Conservation (phyloP, 2,113 vertebrate species). For the Mesocricetus auratus region DNA sequence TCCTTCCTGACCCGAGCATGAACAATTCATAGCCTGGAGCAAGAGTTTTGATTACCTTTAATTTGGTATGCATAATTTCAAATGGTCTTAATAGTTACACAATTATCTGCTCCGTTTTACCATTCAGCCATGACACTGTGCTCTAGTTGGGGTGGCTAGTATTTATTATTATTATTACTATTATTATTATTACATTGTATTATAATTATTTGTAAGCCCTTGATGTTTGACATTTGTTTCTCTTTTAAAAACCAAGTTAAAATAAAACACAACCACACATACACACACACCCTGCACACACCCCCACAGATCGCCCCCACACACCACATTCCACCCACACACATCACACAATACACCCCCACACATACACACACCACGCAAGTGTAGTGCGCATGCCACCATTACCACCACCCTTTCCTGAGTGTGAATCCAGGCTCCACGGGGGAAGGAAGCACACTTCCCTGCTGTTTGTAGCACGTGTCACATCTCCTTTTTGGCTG, state of each 20-base stretch:
- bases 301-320: too few species aligned
- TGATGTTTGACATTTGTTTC: slow-evolving; percentile 2
- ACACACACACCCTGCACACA: not conserved
- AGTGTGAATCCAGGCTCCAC: not conserved
- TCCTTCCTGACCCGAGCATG: slow-evolving; percentile 65
- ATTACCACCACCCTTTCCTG: not conserved
- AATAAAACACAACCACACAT: not conserved
- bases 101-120: slow-evolving; percentile 62
- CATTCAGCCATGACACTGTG: not conserved
- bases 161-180: not conserved
- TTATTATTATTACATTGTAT: not conserved
- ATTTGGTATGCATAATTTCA: slow-evolving; percentile 74
- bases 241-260: slow-evolving; percentile 42
- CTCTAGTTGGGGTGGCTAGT: not conserved
- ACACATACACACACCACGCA: not conserved
- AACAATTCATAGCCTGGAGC: slow-evolving; percentile 72
- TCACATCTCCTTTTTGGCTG: slow-evolving; percentile 77
- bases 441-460: not conserved
- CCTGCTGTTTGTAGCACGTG: not conserved
- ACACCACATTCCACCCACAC: too few species aligned
- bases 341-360: not conserved
- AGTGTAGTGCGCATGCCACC: not conserved
- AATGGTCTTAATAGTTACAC: slow-evolving; percentile 67
- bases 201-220: not conserved
- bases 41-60: slow-evolving; percentile 74